Base-by-base conservation (phyloP, 2,888 invertebrate species). In the Drosophila formosana region DNA sequence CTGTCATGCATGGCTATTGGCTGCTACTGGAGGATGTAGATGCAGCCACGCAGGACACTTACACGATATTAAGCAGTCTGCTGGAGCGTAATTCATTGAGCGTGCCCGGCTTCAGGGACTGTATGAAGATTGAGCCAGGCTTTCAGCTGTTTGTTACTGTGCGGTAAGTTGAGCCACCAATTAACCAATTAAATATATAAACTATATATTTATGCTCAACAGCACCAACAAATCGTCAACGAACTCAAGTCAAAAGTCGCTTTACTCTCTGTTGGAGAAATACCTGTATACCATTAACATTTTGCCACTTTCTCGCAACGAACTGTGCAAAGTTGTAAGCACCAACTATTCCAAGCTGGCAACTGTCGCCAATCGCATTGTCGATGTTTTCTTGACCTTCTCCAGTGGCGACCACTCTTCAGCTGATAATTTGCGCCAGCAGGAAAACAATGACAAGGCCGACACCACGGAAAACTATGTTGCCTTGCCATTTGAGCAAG, bases 21-120 rank as follows among this genome's bases (percentile, higher is more conserved):
- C 92, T 99, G 28, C 93, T 99, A 3, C 93, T 99, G 69, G 99
- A 99, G 93, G 99, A 99, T 91, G 95, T 99, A 51, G 99, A 99
- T 91, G 95, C 96, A 69, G 99, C 98, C 2, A 97, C 98, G 1
- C 95, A 97, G 89, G 99, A 99, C 91, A 97, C 99, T 0, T 95
- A 97, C 0, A 97, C 98, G 0, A 95, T 98, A 11, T 92, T 99
- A 9, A 95, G 96, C 75, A 96, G 97, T 49, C 93, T 99, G 3
- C 92, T 98, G 41, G 98, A 99, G 92, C 96, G 96, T 60, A 95
- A 95, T 66, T 95, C 95, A 23, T 93, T 98, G 1, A 95, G 96
- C 61, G 96, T 99, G 4, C 98, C 98, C 3, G 98, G 98, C 0
- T 98, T 97, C 91, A 95, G 97, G 50, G 97, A 97, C 91, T 94